A percentile compares a stretch with the other conserved stretches of the same genome.
phyloP scores from a whole-genome alignment of 2,113 vertebrate genomes.

The Burhinus bistriatus region DNA sequence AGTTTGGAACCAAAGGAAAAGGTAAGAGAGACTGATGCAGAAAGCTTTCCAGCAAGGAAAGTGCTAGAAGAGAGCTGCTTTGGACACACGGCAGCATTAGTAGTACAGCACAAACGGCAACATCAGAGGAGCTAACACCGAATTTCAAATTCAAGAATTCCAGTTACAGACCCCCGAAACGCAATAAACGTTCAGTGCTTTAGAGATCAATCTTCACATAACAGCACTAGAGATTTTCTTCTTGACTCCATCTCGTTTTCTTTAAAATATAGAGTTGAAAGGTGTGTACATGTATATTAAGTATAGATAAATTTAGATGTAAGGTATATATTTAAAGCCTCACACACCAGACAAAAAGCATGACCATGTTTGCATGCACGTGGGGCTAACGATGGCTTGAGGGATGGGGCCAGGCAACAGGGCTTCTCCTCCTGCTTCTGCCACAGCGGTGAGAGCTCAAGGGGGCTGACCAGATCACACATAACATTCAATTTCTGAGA shows the following conservation, averaged over 20 bases:
- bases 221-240: not conserved
- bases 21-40: not conserved
- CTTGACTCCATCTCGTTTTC: not conserved
- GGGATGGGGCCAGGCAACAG: not conserved
- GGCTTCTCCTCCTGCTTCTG: not conserved
- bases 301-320: not conserved
- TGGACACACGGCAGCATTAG: rapidly evolving
- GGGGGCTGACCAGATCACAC: not conserved
- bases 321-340: not conserved
- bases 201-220: not conserved
- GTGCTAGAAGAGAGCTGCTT: not conserved
- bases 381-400: not conserved
- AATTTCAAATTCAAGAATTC: not conserved
- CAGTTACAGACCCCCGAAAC: not conserved
- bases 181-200: not conserved
- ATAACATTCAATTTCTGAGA: not conserved
- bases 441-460: not conserved
- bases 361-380: rapidly evolving
- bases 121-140: not conserved
- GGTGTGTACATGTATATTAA: not conserved
- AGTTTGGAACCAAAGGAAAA: not conserved
- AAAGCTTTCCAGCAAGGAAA: not conserved
- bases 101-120: not conserved
- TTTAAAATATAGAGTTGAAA: not conserved
- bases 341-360: not conserved